Base-by-base conservation (phyloP, 2,888 invertebrate genomes). In the Netelia fuscicornis region DNA sequence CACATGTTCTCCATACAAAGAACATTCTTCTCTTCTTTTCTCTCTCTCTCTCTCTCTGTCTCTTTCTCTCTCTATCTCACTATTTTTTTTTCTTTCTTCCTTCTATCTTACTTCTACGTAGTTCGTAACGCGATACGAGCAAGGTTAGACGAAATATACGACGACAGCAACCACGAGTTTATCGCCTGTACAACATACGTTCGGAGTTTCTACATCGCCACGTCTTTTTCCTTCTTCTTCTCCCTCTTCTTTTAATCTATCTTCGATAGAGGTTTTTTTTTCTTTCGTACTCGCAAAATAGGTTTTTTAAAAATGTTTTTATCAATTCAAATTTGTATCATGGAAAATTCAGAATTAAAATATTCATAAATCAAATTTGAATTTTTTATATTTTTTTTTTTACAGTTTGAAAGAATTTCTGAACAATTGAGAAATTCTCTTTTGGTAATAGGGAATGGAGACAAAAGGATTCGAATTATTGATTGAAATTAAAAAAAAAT, bases 61-160 rank as follows among this genome's bases (percentile, higher is more conserved):
- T 67, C 48, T 30, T 1, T 13, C 23, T 20, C 17, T 64, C 11
- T 13, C 23, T 67, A n/a, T 17, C 17, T 17, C 17, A 17, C 17
- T 17, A 17, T 77, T 11, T 52, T 23, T 23, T 11, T 68, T 25
- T 52, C 56, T 74, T 62, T 20, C 44, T 48, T 67, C 64, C 3
- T 42, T 20, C 56, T 62, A 54, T 62, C 62, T 62, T 2, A 17
- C 67, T 74, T 68, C 62, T 78, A 78, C 82, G 82, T 72, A 78
- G 82, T 78, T 67, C 44, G 74, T 74, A 83, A 83, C 30, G 60
- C 56, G 83, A 79, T 74, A 68, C 77, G 11, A 44, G 58, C 72
- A 52, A 74, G 78, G 74, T 79, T 70, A 30, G 56, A 37, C 30
- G 42, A 67, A 78, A 83, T 74, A 78, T 44, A 76, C 68, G 70